These are phyloP conservation scores for Lordiphosa andalusiaca DNA, from an alignment of 2,888 invertebrate genomes.

Conservation along the genomic window DNA sequence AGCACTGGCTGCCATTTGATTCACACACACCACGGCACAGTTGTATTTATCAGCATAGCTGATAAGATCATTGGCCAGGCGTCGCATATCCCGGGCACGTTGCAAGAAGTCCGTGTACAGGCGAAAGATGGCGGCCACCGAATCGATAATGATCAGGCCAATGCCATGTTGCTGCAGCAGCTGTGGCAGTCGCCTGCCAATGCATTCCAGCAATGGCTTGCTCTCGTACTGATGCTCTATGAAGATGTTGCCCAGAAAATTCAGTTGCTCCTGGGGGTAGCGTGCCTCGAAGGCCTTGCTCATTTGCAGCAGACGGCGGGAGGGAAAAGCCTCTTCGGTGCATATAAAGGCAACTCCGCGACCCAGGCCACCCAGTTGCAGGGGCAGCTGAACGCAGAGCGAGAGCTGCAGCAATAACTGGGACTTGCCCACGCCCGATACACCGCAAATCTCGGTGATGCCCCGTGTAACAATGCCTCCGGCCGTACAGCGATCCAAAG, in stretches of 20 bases:
- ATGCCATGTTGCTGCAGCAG: conserved; percentile 82
- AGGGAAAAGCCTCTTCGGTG: conserved; percentile 88
- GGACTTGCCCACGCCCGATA: conserved; percentile 88
- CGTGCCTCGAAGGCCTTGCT: conserved; percentile 77
- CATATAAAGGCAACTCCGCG: conserved; percentile 85
- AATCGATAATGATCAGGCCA: conserved; percentile 86
- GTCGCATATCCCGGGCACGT: conserved; percentile 83
- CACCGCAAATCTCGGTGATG: conserved; percentile 88
- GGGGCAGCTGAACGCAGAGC: conserved; percentile 84
- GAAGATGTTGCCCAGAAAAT: conserved; percentile 84
- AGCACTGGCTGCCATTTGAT: conserved; percentile 83
- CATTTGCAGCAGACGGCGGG: conserved; percentile 84
- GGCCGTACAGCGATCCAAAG: conserved; percentile 82
- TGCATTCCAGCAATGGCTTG: conserved; percentile 82
- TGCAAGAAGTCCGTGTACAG: conserved; percentile 80
- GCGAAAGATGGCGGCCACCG: conserved; percentile 87
- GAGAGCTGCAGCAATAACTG: conserved; percentile 87
- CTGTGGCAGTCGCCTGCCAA: conserved; percentile 82
- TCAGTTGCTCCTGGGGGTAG: conserved; percentile 71
- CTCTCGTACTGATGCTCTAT: conserved; percentile 85
- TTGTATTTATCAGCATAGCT: conserved; percentile 82
- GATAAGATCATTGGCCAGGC: conserved; percentile 82
- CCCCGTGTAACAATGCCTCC: conserved; percentile 86
- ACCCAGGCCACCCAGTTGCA: conserved; percentile 81
- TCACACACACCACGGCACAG: conserved; percentile 85